Base-by-base conservation (phyloP, 2,113 vertebrate genomes). In the Lagopus muta region DNA sequence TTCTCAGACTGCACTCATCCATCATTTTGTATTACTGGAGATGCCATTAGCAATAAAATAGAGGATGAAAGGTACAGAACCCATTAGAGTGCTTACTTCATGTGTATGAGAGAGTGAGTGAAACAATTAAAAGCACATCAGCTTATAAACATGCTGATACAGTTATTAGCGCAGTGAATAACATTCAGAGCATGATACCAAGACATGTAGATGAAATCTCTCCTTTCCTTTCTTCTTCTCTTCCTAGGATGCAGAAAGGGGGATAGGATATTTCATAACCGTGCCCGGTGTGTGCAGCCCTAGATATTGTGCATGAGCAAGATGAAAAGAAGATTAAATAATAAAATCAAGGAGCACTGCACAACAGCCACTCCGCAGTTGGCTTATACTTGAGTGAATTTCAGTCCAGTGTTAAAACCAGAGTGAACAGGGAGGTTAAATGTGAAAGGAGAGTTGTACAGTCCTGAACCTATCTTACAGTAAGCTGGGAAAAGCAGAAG, bases 31-130 rank as follows among this genome's bases (percentile, higher is more conserved):
- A 97, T 98, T 97, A 97, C 96, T 97, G 89, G 82, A 96, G 97
- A 96, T 96, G 96, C 97, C 96, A 98, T 98, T 98, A 98, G 97
- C 96, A 98, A 96, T 97, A 96, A 97, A 97, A 96, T 96, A 97
- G 95, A 97, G 80, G 80, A 96, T 96, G 94, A 97, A 94, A 91
- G 86, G 93, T 95, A 87, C 95, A 97, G 92, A 97, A 89, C 86
- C 95, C 97, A 98, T 98, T 97, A 98, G 94, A 91, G 86, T 93
- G 96, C 94, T 96, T 95, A 95, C 91, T 97, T 89, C 95, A 92
- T 92, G 62, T 94, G 73, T 90, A 92, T 90, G 75, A 93, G 92
- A 86, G 94, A 94, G 91, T 60, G 76, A 96, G 76, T 69, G 94
- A 96, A 97, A 97, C 97, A 97, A 98, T 98, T 97, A 98, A 98